phyloP scores from a whole-genome alignment of 2,113 vertebrate genomes.

The Gallinago jamesoni region DNA sequence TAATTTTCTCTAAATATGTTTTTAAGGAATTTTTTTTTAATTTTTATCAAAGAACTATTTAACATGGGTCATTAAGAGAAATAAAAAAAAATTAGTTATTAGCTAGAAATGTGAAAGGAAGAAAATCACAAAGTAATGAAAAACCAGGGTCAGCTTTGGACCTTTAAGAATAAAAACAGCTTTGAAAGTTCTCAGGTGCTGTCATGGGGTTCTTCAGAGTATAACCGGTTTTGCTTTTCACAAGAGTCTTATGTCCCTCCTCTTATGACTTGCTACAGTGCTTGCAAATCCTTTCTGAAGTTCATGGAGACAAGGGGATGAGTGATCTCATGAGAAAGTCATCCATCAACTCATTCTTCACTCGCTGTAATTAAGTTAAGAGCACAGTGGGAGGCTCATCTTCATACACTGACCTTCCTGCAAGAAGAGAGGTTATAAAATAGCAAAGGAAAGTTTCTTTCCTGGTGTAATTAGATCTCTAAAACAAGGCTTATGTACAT shows the following conservation, averaged over 20 bases:
- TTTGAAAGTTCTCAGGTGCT: not conserved
- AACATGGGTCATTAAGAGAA: not conserved
- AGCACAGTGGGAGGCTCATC: constrained; percentile 34
- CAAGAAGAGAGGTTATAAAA: not conserved
- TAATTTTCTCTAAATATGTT: not conserved
- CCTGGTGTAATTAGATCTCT: not conserved
- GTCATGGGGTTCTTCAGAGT: not conserved
- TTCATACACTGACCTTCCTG: constrained; percentile 34
- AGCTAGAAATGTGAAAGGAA: not conserved
- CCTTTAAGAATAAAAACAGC: not conserved
- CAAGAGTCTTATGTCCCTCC: not conserved
- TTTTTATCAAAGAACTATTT: not conserved
- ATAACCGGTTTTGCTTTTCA: not conserved
- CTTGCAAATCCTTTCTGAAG: not conserved
- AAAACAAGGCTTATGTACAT: not conserved
- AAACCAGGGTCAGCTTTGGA: not conserved
- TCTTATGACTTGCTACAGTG: not conserved
- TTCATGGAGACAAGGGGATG: not conserved
- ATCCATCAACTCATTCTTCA: constrained; percentile 23
- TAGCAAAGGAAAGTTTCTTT: not conserved
- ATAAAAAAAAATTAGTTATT: not conserved
- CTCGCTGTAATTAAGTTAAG: constrained; percentile 31
- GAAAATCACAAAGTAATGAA: not conserved
- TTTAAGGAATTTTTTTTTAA: not conserved
- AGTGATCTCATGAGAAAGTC: constrained; percentile 10